Conservation (phyloP, 1,140 invertebrate species). For the Mycetomoellerius zeteki region DNA sequence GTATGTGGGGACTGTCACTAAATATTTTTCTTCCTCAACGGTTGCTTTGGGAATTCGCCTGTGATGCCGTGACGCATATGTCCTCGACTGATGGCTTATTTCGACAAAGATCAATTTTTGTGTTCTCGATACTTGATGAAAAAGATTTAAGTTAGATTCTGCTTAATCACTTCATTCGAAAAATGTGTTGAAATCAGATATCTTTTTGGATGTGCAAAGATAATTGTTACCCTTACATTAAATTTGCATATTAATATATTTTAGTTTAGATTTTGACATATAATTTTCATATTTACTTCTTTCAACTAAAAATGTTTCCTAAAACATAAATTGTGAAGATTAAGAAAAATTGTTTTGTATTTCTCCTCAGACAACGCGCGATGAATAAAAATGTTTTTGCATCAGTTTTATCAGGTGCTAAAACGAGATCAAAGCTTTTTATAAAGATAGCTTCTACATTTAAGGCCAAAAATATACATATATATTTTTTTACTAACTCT, state of each 20-base stretch:
- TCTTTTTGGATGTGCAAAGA: neutral
- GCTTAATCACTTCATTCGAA: neutral
- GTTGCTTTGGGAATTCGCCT: slow-evolving; percentile 79
- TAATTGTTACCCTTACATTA: neutral
- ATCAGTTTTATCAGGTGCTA: neutral
- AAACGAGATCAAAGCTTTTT: neutral
- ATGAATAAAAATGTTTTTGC: neutral
- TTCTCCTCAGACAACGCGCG: neutral
- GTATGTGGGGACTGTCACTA: slow-evolving; percentile 82
- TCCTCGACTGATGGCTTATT: slow-evolving; percentile 26
- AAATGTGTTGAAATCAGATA: neutral
- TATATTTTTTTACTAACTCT: slow-evolving; percentile 66
- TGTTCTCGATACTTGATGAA: neutral
- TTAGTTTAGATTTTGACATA: neutral
- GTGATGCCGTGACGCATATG: slow-evolving; percentile 57
- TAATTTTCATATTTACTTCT: neutral
- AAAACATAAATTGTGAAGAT: neutral
- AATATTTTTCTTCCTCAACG: slow-evolving; percentile 86
- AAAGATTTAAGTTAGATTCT: neutral
- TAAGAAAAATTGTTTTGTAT: neutral
- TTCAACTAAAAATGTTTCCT: neutral
- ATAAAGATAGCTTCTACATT: slow-evolving; percentile 18
- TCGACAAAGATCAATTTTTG: slow-evolving; percentile 58
- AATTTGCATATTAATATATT: neutral
- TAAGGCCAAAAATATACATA: slow-evolving; percentile 6